Percentiles rank a stretch among this genome's conserved stretches.
Evolutionary conservation across 2,888 invertebrate genomes (phyloP).

Genomic region (Aphelenchoides bicaudatus): DNA sequence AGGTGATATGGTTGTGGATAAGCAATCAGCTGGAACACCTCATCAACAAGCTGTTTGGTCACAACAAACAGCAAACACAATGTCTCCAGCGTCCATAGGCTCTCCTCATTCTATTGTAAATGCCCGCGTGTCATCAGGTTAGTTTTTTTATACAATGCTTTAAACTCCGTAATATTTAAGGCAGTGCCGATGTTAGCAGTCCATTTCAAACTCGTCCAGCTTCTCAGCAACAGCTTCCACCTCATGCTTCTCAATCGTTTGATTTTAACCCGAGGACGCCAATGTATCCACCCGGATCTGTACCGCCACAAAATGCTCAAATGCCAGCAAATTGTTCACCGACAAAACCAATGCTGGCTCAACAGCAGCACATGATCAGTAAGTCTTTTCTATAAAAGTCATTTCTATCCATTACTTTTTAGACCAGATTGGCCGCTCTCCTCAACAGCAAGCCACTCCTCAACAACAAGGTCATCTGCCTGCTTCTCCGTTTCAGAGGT

Average conservation of each 20-base stretch:
- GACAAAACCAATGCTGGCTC: constrained; percentile 16
- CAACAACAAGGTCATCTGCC: too few relatives aligned
- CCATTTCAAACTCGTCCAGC: constrained; percentile 9
- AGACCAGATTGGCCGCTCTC: too few relatives aligned
- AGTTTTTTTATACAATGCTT: constrained; percentile 5
- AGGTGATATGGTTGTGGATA: constrained; percentile 38
- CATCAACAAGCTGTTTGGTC: too few relatives aligned
- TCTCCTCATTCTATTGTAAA: constrained; percentile 19
- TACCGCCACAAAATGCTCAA: too few relatives aligned
- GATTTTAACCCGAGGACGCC: constrained; percentile 21
- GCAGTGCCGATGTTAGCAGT: constrained; percentile 8
- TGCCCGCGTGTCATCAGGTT: constrained; percentile 18
- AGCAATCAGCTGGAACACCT: constrained; percentile 24
- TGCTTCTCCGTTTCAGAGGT: constrained; percentile 18
- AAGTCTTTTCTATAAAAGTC: background rate
- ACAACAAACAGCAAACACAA: constrained; percentile 10
- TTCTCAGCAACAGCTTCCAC: constrained; percentile 10
- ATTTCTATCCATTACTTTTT: background rate
- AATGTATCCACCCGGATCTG: constrained; percentile 14
- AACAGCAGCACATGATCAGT: constrained; percentile 24
- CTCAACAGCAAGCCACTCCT: too few relatives aligned
- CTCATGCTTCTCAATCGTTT: background rate
- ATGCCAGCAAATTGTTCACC: too few relatives aligned
- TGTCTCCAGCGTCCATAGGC: constrained; percentile 11
- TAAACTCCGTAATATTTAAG: constrained; percentile 1